phyloP scores from a whole-genome alignment of 1,140 invertebrate genomes.

The Holcopasites calliopsidis region DNA sequence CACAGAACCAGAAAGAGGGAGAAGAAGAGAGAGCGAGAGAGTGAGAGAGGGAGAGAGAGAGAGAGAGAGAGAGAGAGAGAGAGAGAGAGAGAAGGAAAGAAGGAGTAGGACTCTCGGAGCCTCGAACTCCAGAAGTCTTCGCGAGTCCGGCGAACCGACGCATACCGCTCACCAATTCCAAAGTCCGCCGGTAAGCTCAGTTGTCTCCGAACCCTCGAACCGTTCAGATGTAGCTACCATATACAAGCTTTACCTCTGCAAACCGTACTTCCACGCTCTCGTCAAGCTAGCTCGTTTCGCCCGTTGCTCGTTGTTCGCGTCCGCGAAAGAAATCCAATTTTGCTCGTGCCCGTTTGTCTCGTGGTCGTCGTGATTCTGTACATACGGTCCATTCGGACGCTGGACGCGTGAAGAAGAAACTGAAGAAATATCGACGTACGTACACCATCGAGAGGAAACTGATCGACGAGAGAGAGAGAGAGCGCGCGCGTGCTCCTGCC shows the following conservation, averaged over 20 bases:
- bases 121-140: slow-evolving; percentile 53
- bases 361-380: no score
- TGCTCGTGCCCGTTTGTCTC: neutral
- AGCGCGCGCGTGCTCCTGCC: neutral
- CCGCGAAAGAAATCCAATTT: neutral
- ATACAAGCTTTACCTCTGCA: neutral
- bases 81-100: slow-evolving; percentile 50
- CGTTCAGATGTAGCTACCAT: slow-evolving; percentile 70
- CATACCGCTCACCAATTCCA: slow-evolving; percentile 70
- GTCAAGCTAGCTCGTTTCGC: neutral
- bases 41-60: slow-evolving; percentile 16
- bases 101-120: slow-evolving; percentile 44
- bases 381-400: no score
- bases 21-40: neutral
- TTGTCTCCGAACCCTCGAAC: slow-evolving; percentile 76
- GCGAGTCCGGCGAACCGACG: slow-evolving; percentile 69
- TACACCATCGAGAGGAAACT: no score
- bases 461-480: neutral
- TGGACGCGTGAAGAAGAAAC: no score
- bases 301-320: neutral
- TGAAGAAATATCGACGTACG: neutral
- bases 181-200: slow-evolving; percentile 71
- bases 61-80: slow-evolving; percentile 20
- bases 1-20: neutral
- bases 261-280: neutral